Conservation (phyloP, 2,888 invertebrate species). For the Clanis bilineata region DNA sequence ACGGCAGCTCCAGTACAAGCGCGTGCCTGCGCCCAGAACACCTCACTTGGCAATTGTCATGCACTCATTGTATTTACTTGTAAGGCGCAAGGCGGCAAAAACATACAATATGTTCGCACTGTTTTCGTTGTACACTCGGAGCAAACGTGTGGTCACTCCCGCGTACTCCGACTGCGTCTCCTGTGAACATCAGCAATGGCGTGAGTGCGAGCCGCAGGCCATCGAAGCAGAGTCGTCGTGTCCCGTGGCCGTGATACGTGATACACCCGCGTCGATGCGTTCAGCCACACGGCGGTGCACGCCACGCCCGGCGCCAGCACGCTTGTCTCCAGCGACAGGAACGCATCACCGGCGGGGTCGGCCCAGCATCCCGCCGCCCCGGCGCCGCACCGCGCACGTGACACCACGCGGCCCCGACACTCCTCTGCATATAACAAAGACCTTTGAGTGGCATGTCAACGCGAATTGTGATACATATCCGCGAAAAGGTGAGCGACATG, state of each 20-base stretch:
- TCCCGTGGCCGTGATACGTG: neutral
- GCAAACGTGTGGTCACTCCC: constrained; percentile 56
- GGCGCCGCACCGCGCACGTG: constrained; percentile 50
- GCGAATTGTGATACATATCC: neutral
- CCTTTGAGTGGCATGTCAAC: neutral
- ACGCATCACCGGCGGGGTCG: constrained; percentile 41
- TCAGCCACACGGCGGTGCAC: constrained; percentile 59
- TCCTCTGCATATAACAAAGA: constrained; percentile 28
- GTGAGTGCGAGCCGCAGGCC: neutral
- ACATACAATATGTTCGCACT: constrained; percentile 57
- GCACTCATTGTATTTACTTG: neutral
- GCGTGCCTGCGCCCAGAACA: constrained; percentile 41
- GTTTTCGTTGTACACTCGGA: constrained; percentile 62
- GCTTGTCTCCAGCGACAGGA: constrained; percentile 52
- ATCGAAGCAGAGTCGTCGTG: neutral
- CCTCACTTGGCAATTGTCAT: too few relatives aligned
- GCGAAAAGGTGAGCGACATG: neutral
- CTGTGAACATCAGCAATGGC: constrained; percentile 33
- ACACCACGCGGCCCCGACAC: constrained; percentile 34
- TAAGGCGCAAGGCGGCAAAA: neutral
- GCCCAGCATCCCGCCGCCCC: constrained; percentile 53
- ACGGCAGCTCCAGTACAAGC: constrained; percentile 35
- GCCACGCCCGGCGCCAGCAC: constrained; percentile 47
- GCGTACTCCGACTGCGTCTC: constrained; percentile 60
- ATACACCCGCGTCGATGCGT: constrained; percentile 62